Evolutionary conservation across 1,140 invertebrate species (phyloP).

Genomic region (Hyphantria cunea): DNA sequence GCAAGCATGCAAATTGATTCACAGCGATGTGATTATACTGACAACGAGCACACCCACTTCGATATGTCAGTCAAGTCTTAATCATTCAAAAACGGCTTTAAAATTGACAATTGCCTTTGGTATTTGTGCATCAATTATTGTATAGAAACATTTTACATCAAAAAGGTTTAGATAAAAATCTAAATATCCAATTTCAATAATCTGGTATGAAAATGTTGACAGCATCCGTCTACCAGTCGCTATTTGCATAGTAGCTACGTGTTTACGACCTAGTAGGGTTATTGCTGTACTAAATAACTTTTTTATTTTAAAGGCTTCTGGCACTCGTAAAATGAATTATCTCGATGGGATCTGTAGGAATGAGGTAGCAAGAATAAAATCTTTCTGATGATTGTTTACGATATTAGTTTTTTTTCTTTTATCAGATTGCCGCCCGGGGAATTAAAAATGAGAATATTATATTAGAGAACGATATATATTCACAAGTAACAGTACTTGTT

Average conservation of each 20-base stretch:
- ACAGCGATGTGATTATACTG: constrained; percentile 10
- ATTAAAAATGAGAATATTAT: too few relatives aligned
- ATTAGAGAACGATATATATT: too few relatives aligned
- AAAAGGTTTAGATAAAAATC: constrained; percentile 18
- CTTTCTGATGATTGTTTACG: not conserved
- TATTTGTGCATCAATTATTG: constrained; percentile 15
- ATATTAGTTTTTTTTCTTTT: too few relatives aligned
- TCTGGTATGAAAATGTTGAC: constrained; percentile 46
- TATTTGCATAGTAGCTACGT: constrained; percentile 44
- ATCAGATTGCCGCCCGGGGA: too few relatives aligned
- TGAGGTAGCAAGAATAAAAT: constrained; percentile 17
- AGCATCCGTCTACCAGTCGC: constrained; percentile 32
- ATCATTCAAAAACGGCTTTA: constrained; percentile 6
- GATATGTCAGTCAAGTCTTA: constrained; percentile 14
- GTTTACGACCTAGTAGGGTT: constrained; percentile 38
- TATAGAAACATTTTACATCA: constrained; percentile 27
- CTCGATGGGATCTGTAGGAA: constrained; percentile 8
- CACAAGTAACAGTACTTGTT: too few relatives aligned
- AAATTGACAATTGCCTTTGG: too few relatives aligned
- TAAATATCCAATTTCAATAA: constrained; percentile 34
- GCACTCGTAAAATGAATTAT: constrained; percentile 21
- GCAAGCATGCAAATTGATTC: constrained; percentile 22
- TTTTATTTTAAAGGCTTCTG: constrained; percentile 22
- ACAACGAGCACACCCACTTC: constrained; percentile 16
- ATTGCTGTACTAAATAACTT: constrained; percentile 28